Conservation (phyloP, 2,797 vertebrate species). For the Artibeus jamaicensis region DNA sequence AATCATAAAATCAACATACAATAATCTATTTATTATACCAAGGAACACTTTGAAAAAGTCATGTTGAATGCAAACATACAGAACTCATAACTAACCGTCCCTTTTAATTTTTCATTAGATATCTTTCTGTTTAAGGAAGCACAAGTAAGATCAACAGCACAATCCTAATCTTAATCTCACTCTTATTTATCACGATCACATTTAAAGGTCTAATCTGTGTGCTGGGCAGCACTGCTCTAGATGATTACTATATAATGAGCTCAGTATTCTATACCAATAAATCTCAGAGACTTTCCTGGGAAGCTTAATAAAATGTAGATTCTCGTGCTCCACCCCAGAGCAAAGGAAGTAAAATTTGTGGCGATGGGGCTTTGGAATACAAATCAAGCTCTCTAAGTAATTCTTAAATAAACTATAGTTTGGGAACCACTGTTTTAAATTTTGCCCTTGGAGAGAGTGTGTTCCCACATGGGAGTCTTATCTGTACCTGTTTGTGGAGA, state of each 20-base stretch:
- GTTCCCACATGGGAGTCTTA: not conserved
- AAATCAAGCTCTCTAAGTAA: not conserved
- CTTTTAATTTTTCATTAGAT: constrained; percentile 8
- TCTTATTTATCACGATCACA: not conserved
- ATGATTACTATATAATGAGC: not conserved
- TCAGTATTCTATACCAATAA: not conserved
- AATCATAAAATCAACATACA: not conserved
- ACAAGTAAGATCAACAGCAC: not conserved
- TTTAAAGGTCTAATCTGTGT: not conserved
- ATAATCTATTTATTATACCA: not conserved
- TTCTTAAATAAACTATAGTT: not conserved
- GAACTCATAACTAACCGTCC: not conserved
- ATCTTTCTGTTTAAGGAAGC: constrained; percentile 5
- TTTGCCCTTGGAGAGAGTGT: not conserved
- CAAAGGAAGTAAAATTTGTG: not conserved
- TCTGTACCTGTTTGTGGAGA: not conserved
- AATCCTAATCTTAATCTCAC: not conserved
- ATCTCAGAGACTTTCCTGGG: not conserved
- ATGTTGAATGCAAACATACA: not conserved
- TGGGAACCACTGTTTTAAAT: not conserved
- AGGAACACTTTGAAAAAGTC: not conserved
- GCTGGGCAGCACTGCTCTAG: not conserved
- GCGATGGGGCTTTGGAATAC: not conserved
- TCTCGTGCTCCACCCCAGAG: not conserved
- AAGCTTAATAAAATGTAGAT: not conserved